A percentile compares a stretch with the other conserved stretches of the same genome.
These are phyloP conservation scores for Spilarctia lutea DNA, from an alignment of 2,888 invertebrate species.

Conservation along the genomic window DNA sequence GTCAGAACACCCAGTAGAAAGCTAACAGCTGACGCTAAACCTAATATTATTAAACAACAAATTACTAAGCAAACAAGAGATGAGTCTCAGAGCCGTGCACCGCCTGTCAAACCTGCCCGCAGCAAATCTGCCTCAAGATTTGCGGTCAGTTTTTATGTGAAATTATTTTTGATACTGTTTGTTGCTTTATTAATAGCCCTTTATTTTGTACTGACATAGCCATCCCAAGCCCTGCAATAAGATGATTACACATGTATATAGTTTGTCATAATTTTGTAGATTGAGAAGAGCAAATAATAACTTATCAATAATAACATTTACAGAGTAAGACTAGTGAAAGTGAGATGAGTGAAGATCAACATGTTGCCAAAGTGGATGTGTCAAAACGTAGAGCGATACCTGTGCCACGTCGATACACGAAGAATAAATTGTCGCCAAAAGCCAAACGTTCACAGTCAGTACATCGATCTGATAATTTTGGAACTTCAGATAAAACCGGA, in stretches of 20 bases:
- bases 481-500: slow-evolving; percentile 71
- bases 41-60: slow-evolving; percentile 62
- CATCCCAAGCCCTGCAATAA: slow-evolving; percentile 50
- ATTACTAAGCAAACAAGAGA: slow-evolving; percentile 60
- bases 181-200: slow-evolving; percentile 79
- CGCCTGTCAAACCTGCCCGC: slow-evolving; percentile 82
- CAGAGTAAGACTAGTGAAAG: slow-evolving; percentile 87
- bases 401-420: slow-evolving; percentile 77
- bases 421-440: slow-evolving; percentile 75
- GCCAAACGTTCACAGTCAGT: slow-evolving; percentile 86
- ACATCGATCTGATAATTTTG: slow-evolving; percentile 72
- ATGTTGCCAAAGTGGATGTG: slow-evolving; percentile 58
- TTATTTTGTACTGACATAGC: slow-evolving; percentile 72
- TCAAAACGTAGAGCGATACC: slow-evolving; percentile 76
- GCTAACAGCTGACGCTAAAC: slow-evolving; percentile 66
- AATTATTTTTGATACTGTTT: slow-evolving; percentile 73
- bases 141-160: slow-evolving; percentile 82
- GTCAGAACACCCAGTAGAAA: slow-evolving; percentile 81
- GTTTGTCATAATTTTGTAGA: slow-evolving; percentile 57
- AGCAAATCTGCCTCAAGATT: slow-evolving; percentile 83
- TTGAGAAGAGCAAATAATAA: slow-evolving; percentile 71
- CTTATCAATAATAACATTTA: slow-evolving; percentile 76
- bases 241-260: slow-evolving; percentile 61
- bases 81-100: slow-evolving; percentile 70
- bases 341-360: slow-evolving; percentile 85